Evolutionary conservation across 2,888 invertebrate genomes (phyloP).

Genomic region (Ephialtes manifestator): DNA sequence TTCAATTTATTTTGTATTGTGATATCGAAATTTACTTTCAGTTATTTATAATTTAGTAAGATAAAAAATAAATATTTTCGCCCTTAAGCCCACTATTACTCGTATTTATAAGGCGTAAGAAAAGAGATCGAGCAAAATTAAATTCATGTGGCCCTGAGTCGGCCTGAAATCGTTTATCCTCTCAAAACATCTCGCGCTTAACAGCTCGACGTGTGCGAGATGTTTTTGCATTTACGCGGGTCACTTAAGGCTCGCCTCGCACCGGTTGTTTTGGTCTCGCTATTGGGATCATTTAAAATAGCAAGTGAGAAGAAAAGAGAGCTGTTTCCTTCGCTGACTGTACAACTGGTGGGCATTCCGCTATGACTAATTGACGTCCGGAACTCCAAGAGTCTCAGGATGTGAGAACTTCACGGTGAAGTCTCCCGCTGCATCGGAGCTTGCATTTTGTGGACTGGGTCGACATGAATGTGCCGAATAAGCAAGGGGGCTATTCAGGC

Average conservation of each 20-base stretch:
- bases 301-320: constrained; percentile 27
- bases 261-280: background rate
- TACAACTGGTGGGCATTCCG: background rate
- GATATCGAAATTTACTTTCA: no score
- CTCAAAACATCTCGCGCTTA: background rate
- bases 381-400: constrained; percentile 20
- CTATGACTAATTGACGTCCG: constrained; percentile 65
- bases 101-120: background rate
- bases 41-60: no score
- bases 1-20: no score
- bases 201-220: background rate
- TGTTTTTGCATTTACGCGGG: background rate
- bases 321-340: constrained; percentile 14
- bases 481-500: constrained; percentile 75
- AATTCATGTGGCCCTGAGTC: constrained; percentile 3
- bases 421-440: background rate
- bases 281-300: constrained; percentile 29
- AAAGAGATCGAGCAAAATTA: background rate
- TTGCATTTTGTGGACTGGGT: constrained; percentile 37
- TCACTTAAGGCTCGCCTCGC: background rate
- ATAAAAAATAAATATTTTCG: no score
- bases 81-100: no score
- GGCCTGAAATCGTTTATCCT: constrained; percentile 1
- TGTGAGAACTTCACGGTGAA: constrained; percentile 17
- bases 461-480: constrained; percentile 54